Evolutionary conservation across 2,888 invertebrate species (phyloP).

Genomic region (Dynastes grantii): DNA sequence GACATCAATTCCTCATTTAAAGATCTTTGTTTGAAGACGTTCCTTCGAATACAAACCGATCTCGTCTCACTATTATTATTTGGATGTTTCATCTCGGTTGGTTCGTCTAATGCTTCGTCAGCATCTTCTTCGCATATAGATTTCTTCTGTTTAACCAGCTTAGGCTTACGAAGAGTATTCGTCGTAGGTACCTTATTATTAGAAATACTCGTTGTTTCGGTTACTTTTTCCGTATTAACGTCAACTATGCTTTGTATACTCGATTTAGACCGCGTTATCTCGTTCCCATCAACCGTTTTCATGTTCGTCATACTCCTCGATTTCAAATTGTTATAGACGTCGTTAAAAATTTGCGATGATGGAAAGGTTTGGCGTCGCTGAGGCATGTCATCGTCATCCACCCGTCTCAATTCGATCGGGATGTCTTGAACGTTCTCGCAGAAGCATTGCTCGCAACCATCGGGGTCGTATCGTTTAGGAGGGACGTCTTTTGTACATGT

Average conservation of each 20-base stretch:
- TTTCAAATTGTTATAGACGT: constrained; percentile 76
- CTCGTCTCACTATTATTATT: constrained; percentile 47
- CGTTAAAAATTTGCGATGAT: constrained; percentile 69
- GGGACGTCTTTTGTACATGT: constrained; percentile 67
- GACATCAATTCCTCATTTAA: constrained; percentile 93
- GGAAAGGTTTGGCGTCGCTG: constrained; percentile 74
- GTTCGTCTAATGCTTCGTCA: constrained; percentile 77
- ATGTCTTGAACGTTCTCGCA: constrained; percentile 81
- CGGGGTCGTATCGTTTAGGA: constrained; percentile 71
- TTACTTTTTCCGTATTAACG: constrained; percentile 50
- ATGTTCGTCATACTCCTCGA: constrained; percentile 90
- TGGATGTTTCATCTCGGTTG: constrained; percentile 79
- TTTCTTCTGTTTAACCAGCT: constrained; percentile 89
- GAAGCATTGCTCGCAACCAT: constrained; percentile 76
- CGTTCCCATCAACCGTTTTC: constrained; percentile 81
- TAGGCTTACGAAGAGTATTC: constrained; percentile 73
- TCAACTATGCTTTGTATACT: constrained; percentile 79
- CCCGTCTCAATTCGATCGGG: constrained; percentile 89
- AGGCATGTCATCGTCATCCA: constrained; percentile 77
- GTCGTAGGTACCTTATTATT: constrained; percentile 39
- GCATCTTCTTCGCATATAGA: constrained; percentile 85
- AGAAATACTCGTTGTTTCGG: constrained; percentile 55
- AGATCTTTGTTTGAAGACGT: constrained; percentile 87
- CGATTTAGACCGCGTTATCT: constrained; percentile 83
- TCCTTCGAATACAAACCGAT: constrained; percentile 69